These are phyloP conservation scores for Botrylloides violaceus DNA, from an alignment of 23 tunicate genomes.

Conservation along the genomic window DNA sequence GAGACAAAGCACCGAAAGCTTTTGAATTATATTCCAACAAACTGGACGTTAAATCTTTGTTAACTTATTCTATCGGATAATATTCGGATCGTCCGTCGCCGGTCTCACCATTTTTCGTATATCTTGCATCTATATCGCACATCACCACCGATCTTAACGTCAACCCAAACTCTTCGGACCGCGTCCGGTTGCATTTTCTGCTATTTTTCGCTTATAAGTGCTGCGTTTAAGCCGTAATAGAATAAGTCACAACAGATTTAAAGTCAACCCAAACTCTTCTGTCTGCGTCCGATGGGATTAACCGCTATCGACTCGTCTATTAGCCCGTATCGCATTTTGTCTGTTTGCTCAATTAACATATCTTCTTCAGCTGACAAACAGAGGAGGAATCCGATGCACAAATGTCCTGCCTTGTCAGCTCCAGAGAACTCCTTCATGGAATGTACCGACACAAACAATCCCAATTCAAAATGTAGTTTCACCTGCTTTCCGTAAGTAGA, in stretches of 20 bases:
- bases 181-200: no score
- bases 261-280: neutral
- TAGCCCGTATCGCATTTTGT: neutral
- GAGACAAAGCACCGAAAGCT: no score
- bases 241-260: no score
- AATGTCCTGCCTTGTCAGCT: constrained; percentile 28
- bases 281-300: neutral
- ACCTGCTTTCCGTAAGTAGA: constrained; percentile 39
- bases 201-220: no score
- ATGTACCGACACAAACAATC: constrained; percentile 25
- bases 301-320: neutral
- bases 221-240: no score
- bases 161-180: no score
- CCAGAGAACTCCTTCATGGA: constrained; percentile 31
- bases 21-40: no score
- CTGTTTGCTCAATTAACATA: neutral
- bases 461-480: constrained; percentile 35
- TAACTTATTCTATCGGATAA: no score
- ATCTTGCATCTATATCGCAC: no score
- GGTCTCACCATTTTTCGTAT: no score
- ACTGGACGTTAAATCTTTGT: neutral
- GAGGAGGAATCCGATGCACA: neutral
- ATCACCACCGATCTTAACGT: no score
- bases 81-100: no score
- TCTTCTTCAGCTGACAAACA: neutral